phyloP scores from a whole-genome alignment of 1,140 invertebrate genomes.

The Drosophila quadrilineata region DNA sequence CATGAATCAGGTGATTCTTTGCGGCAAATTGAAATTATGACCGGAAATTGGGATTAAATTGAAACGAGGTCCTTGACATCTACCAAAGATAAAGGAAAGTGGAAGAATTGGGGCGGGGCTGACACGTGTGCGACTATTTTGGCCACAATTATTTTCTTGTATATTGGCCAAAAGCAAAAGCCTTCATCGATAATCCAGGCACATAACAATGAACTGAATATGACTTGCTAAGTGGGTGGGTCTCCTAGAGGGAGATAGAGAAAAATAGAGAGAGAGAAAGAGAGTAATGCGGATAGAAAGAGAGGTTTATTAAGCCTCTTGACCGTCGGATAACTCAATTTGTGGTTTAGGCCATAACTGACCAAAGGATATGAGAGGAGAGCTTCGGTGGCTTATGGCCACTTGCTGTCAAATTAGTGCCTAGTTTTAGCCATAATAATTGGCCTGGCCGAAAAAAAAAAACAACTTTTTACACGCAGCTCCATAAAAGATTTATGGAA shows the following conservation, averaged over 20 bases:
- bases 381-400: slow-evolving; percentile 41
- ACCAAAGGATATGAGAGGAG: slow-evolving; percentile 23
- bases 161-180: background rate
- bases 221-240: background rate
- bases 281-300: no score
- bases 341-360: slow-evolving; percentile 37
- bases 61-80: slow-evolving; percentile 10
- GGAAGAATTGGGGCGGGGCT: no score
- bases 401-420: slow-evolving; percentile 74
- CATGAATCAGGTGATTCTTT: background rate
- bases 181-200: slow-evolving; percentile 35
- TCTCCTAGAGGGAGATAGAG: no score
- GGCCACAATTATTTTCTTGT: no score
- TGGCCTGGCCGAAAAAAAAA: slow-evolving; percentile 53
- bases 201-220: slow-evolving; percentile 26
- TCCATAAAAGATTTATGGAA: slow-evolving; percentile 78
- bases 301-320: slow-evolving; percentile 20
- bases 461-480: slow-evolving; percentile 65
- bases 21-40: slow-evolving; percentile 12
- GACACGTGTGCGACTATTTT: no score
- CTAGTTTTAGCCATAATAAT: slow-evolving; percentile 67
- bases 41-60: slow-evolving; percentile 14
- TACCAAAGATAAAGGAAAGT: no score
- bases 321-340: slow-evolving; percentile 59
- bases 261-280: no score